Conservation (phyloP, 2,888 invertebrate species). For the Sipha maydis region DNA sequence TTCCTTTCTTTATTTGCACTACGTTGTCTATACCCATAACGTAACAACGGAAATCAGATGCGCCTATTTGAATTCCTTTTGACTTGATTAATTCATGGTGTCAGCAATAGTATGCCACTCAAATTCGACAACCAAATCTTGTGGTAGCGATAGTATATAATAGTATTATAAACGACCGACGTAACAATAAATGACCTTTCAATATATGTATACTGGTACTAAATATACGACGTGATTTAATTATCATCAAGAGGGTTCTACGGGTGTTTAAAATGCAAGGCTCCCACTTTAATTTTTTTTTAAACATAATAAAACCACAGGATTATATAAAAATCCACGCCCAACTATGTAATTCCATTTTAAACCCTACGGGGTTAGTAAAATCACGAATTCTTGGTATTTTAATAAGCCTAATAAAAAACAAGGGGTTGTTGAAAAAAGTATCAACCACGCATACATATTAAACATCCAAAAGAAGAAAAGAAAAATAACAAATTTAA, state of each 20-base stretch:
- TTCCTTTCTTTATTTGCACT: too few species aligned
- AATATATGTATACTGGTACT: neutral
- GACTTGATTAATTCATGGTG: neutral
- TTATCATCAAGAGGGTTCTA: conserved; percentile 19
- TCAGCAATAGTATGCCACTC: neutral
- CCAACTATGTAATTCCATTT: conserved; percentile 29
- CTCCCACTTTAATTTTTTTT: neutral
- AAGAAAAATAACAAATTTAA: conserved; percentile 39
- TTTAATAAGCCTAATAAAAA: conserved; percentile 57
- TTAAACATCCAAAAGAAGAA: neutral
- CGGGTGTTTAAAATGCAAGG: conserved; percentile 38
- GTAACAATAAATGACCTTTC: conserved; percentile 28
- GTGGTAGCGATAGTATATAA: neutral
- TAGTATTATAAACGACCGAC: neutral
- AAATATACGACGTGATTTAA: conserved; percentile 46
- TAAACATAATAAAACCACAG: conserved; percentile 43
- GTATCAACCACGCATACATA: neutral
- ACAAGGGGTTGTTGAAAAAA: conserved; percentile 19
- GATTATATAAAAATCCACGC: conserved; percentile 15
- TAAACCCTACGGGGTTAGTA: conserved; percentile 39
- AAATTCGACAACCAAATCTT: neutral
- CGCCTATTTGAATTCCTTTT: neutral
- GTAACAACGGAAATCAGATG: neutral
- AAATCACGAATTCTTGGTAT: conserved; percentile 37
- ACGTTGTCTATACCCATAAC: neutral